phyloP scores from a whole-genome alignment of 2,888 invertebrate genomes.

The Thyatira batis region DNA sequence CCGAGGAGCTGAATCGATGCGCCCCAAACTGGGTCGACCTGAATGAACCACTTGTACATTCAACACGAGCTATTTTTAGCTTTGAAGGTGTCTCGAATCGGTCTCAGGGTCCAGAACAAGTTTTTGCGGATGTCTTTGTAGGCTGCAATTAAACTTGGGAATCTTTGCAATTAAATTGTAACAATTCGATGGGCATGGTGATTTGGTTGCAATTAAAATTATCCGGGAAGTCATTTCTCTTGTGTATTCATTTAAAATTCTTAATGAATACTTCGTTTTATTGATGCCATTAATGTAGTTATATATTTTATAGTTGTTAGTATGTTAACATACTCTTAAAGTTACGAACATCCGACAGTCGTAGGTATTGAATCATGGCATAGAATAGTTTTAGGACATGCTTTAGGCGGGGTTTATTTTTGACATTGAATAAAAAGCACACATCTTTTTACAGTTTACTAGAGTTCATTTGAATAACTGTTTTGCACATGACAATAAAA shows the following conservation, averaged over 20 bases:
- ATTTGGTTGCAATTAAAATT: constrained; percentile 31
- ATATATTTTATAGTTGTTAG: background rate
- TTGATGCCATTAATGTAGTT: background rate
- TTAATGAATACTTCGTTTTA: background rate
- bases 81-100: constrained; percentile 45
- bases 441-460: background rate
- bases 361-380: background rate
- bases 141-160: constrained; percentile 45
- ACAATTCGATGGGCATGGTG: constrained; percentile 30
- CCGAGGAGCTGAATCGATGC: constrained; percentile 74
- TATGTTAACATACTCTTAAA: too few species aligned
- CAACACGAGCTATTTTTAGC: constrained; percentile 68
- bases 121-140: constrained; percentile 52
- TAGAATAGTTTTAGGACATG: background rate
- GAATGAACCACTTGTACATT: constrained; percentile 72
- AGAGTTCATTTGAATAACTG: too few species aligned
- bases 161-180: constrained; percentile 35
- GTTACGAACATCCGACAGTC: too few species aligned
- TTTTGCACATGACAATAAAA: background rate
- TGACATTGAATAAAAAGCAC: background rate
- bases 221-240: constrained; percentile 10
- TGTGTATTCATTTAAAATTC: background rate
- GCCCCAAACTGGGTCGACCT: constrained; percentile 69
- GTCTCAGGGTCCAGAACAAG: constrained; percentile 48
- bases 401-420: background rate